phyloP scores from a whole-genome alignment of 2,797 vertebrate genomes.

The Malurus leucopterus region DNA sequence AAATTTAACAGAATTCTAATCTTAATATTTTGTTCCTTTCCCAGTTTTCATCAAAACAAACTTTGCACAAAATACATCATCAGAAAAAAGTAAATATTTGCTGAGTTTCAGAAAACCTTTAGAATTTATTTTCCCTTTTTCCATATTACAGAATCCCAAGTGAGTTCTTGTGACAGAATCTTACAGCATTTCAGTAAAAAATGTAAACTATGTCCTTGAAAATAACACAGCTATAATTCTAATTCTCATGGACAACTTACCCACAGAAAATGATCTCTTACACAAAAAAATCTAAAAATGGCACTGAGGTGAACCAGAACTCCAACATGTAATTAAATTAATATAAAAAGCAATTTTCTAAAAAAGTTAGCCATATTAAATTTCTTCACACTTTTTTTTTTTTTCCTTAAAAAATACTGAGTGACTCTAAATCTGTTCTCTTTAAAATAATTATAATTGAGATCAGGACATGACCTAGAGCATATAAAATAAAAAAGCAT shows the following conservation, averaged over 20 bases:
- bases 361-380: not conserved
- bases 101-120: not conserved
- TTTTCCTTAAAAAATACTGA: not conserved
- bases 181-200: not conserved
- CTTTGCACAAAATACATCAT: not conserved
- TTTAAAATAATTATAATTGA: not conserved
- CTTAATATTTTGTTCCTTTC: not conserved
- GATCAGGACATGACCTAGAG: not conserved
- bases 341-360: not conserved
- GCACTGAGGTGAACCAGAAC: not conserved
- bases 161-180: not conserved
- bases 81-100: not conserved
- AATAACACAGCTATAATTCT: not conserved
- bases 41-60: not conserved
- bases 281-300: not conserved
- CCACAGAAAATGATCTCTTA: not conserved
- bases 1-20: not conserved
- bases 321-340: not conserved
- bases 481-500: not conserved
- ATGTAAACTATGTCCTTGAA: not conserved
- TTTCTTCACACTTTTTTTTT: not conserved
- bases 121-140: not conserved
- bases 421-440: not conserved
- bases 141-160: not conserved
- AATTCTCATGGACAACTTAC: not conserved